phyloP scores from a whole-genome alignment of 1,140 invertebrate species.

The Habropoda laboriosa region DNA sequence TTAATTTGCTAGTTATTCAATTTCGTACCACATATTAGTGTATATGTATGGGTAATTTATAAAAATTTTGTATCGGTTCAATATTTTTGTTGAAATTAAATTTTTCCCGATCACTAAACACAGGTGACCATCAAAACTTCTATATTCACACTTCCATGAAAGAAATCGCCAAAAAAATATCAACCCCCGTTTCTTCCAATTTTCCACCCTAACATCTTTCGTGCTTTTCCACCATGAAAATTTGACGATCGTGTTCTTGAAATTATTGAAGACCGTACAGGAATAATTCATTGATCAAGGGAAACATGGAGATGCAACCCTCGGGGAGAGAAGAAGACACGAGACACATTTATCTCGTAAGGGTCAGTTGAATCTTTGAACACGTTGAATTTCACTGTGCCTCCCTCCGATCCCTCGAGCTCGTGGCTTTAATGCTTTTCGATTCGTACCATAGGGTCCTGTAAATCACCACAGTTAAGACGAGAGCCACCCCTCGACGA shows the following conservation, averaged over 20 bases:
- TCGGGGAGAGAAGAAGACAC: neutral
- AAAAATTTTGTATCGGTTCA: no score
- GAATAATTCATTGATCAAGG: conserved; percentile 56
- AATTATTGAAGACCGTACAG: conserved; percentile 19
- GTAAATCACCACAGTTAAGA: conserved; percentile 45
- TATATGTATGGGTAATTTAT: no score
- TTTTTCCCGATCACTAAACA: no score
- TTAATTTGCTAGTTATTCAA: no score
- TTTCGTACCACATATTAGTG: no score
- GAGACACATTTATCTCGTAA: conserved; percentile 49
- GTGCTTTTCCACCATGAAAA: no score
- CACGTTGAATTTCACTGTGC: neutral
- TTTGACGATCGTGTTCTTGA: neutral
- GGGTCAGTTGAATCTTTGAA: conserved; percentile 36
- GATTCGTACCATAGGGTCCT: conserved; percentile 27
- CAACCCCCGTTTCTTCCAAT: no score
- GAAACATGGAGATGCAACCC: neutral
- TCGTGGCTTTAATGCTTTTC: conserved; percentile 40
- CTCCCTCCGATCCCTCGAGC: conserved; percentile 4
- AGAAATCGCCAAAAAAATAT: no score
- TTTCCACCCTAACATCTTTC: no score
- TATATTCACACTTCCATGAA: no score
- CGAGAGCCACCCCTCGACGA: conserved; percentile 8
- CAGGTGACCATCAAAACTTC: no score
- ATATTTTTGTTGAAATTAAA: no score